Percentiles rank a stretch among this genome's conserved stretches.
These are phyloP conservation scores for Caenorhabditis zanzibari DNA, from an alignment of 2,888 invertebrate species.

Conservation along the genomic window DNA sequence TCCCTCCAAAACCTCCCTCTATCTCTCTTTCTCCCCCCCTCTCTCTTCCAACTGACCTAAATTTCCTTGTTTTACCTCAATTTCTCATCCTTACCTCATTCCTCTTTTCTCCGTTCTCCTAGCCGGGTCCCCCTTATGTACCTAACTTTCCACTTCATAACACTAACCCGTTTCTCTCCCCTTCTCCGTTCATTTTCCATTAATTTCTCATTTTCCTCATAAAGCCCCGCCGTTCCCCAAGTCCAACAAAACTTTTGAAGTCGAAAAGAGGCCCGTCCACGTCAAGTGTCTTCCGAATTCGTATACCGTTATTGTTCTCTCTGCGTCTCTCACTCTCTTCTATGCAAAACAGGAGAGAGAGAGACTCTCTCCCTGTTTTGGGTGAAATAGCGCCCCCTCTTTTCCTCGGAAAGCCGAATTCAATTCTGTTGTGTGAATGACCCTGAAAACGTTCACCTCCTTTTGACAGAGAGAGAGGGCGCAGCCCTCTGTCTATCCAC, in stretches of 20 bases:
- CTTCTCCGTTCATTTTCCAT: constrained; percentile 9
- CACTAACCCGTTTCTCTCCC: constrained; percentile 21
- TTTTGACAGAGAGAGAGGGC: not conserved
- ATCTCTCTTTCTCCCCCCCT: no score
- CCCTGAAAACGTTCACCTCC: constrained; percentile 64
- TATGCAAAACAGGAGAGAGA: constrained; percentile 67
- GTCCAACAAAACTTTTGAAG: constrained; percentile 23
- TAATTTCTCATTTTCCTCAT: constrained; percentile 22
- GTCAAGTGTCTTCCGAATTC: constrained; percentile 52
- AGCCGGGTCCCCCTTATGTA: not conserved
- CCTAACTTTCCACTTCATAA: constrained; percentile 28
- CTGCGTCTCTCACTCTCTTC: constrained; percentile 45
- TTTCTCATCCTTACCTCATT: constrained; percentile 9
- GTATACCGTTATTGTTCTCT: constrained; percentile 48
- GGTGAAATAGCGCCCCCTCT: constrained; percentile 5
- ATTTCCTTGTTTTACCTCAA: not conserved
- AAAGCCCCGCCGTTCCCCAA: not conserved
- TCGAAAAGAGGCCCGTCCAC: constrained; percentile 32
- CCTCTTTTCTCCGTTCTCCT: not conserved
- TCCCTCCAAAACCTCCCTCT: no score
- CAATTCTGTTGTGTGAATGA: constrained; percentile 56
- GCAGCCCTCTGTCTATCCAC: no score
- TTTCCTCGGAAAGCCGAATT: constrained; percentile 9
- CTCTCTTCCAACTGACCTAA: not conserved
- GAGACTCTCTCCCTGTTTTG: constrained; percentile 60